Conservation (phyloP, 2,797 vertebrate species). For the Xenentodon cancila region DNA sequence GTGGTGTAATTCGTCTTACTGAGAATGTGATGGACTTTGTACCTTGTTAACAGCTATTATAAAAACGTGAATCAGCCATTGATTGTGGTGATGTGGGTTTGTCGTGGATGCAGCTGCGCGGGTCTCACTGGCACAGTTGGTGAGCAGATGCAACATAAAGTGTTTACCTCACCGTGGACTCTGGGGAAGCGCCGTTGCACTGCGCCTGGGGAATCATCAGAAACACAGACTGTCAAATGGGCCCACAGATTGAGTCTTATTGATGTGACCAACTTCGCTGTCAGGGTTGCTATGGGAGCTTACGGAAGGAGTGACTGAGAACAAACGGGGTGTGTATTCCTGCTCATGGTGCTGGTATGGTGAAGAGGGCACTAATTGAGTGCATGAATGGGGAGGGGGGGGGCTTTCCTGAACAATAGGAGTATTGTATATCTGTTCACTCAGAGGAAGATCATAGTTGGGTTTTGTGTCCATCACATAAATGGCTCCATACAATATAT, state of each 20-base stretch:
- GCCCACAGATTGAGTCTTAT: conserved; percentile 53
- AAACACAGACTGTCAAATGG: conserved; percentile 47
- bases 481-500: conserved; percentile 23
- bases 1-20: not conserved
- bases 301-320: conserved; percentile 72
- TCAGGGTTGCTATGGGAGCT: conserved; percentile 77
- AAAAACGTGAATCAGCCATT: conserved; percentile 28
- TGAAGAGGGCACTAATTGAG: conserved; percentile 74
- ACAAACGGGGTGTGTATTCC: conserved; percentile 75
- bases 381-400: conserved; percentile 40
- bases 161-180: conserved; percentile 42
- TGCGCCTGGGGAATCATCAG: conserved; percentile 42
- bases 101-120: conserved; percentile 4
- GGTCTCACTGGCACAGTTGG: conserved; percentile 2
- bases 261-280: conserved; percentile 61
- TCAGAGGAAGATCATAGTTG: conserved; percentile 23
- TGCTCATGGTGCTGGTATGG: conserved; percentile 67
- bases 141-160: conserved; percentile 38
- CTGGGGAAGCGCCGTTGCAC: conserved; percentile 22
- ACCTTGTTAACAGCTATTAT: conserved; percentile 14
- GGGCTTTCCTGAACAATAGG: conserved; percentile 66
- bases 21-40: not conserved
- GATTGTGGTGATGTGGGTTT: too few relatives aligned
- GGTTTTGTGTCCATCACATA: conserved; percentile 23
- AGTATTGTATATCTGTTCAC: conserved; percentile 63